These are phyloP conservation scores for Rhagium mordax DNA, from an alignment of 2,888 invertebrate species.

Conservation along the genomic window DNA sequence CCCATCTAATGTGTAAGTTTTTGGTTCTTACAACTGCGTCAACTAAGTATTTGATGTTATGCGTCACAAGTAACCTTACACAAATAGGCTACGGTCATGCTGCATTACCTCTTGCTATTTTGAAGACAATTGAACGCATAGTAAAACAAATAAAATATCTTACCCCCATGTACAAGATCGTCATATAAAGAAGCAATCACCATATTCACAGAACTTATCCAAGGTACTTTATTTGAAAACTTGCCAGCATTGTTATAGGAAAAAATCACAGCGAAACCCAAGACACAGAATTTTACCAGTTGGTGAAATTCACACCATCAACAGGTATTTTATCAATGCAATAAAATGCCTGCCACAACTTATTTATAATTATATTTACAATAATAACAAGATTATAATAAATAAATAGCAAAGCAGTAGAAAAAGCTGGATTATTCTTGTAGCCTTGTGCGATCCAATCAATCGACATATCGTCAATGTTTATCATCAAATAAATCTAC, in stretches of 20 bases:
- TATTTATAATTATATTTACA: not conserved
- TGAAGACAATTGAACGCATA: too few relatives aligned
- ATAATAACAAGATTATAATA: not conserved
- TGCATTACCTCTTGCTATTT: too few relatives aligned
- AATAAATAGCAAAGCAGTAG: not conserved
- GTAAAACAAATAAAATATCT: not conserved
- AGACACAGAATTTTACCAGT: not conserved
- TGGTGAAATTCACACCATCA: not conserved
- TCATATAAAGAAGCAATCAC: not conserved
- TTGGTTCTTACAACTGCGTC: too few relatives aligned
- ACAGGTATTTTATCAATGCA: not conserved
- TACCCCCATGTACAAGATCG: not conserved
- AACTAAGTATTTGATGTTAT: too few relatives aligned
- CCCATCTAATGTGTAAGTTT: too few relatives aligned
- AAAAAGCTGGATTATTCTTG: not conserved
- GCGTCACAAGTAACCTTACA: too few relatives aligned
- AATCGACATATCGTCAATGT: constrained; percentile 8
- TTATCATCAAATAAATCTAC: not conserved
- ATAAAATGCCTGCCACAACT: not conserved
- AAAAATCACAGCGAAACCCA: too few relatives aligned
- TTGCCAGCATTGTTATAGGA: not conserved
- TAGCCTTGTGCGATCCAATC: constrained; percentile 12
- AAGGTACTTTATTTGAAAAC: not conserved
- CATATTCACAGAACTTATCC: not conserved
- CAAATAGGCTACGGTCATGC: too few relatives aligned